Conservation (phyloP, 2,888 invertebrate genomes). For the Enchytraeus crypticus region DNA sequence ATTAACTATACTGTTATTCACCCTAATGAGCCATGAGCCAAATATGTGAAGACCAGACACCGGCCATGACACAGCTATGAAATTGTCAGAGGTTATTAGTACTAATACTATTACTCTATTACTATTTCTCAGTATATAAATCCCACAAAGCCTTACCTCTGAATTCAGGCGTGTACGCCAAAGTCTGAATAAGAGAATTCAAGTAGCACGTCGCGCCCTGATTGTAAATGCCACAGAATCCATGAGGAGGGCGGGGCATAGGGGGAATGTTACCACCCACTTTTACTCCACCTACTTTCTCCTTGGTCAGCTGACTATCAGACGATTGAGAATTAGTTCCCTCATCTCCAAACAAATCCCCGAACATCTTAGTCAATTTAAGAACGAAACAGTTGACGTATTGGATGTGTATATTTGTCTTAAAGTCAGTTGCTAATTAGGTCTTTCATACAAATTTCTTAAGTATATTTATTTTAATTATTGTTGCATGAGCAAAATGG, state of each 20-base stretch:
- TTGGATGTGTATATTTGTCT: not conserved
- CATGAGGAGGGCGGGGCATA: constrained; percentile 11
- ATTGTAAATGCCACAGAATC: constrained; percentile 42
- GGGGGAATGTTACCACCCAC: not conserved
- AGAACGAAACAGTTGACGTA: not conserved
- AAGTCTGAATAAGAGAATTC: constrained; percentile 47
- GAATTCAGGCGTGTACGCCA: constrained; percentile 48
- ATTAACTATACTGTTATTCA: too few relatives aligned
- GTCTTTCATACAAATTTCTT: too few relatives aligned
- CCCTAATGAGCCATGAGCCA: too few relatives aligned
- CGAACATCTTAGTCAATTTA: not conserved
- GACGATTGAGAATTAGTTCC: not conserved
- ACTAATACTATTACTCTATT: too few relatives aligned
- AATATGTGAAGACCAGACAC: too few relatives aligned
- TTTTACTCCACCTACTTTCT: not conserved
- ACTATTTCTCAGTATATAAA: not conserved
- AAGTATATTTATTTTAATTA: too few relatives aligned
- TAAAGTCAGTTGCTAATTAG: too few relatives aligned
- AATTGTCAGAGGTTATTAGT: too few relatives aligned
- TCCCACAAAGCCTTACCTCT: constrained; percentile 35
- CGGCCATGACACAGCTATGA: too few relatives aligned
- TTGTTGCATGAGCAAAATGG: too few relatives aligned
- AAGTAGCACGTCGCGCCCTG: constrained; percentile 50
- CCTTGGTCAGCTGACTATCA: not conserved
- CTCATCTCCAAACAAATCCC: constrained; percentile 2